These are phyloP conservation scores for Leptinotarsa lineolata DNA, from an alignment of 1,140 invertebrate genomes.

Conservation along the genomic window DNA sequence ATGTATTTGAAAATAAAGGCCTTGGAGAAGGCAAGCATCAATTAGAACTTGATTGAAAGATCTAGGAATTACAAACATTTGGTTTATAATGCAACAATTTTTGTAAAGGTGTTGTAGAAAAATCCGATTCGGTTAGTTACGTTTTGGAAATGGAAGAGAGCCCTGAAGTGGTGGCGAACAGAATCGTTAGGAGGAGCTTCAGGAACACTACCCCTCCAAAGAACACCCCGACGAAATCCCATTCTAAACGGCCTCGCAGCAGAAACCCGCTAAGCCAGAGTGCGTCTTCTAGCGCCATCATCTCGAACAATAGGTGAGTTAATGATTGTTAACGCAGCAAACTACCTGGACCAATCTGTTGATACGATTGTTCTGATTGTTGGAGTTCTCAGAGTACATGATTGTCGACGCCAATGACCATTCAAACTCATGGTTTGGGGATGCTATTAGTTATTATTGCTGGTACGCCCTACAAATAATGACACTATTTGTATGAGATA, in stretches of 20 bases:
- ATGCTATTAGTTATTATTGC: no score
- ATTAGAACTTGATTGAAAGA: no score
- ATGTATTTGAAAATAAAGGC: no score
- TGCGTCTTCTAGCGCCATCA: conserved; percentile 59
- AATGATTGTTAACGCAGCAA: neutral
- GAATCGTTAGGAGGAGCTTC: conserved; percentile 62
- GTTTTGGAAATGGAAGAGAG: conserved; percentile 78
- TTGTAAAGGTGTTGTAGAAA: conserved; percentile 70
- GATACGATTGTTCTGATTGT: no score
- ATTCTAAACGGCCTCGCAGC: conserved; percentile 56
- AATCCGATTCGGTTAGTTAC: conserved; percentile 82
- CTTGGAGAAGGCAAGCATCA: no score
- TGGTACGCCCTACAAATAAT: no score
- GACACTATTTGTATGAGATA: no score
- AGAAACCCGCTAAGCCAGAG: conserved; percentile 59
- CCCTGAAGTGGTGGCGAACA: conserved; percentile 66
- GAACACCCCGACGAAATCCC: conserved; percentile 56
- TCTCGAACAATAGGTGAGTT: conserved; percentile 29
- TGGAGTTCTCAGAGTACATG: no score
- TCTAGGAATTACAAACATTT: no score
- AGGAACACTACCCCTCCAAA: conserved; percentile 53
- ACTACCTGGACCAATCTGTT: no score
- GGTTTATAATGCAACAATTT: neutral
- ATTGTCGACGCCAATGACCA: neutral
- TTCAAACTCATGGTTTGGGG: no score